phyloP scores from a whole-genome alignment of 2,888 invertebrate genomes.

The Ichneumoninae sp. region DNA sequence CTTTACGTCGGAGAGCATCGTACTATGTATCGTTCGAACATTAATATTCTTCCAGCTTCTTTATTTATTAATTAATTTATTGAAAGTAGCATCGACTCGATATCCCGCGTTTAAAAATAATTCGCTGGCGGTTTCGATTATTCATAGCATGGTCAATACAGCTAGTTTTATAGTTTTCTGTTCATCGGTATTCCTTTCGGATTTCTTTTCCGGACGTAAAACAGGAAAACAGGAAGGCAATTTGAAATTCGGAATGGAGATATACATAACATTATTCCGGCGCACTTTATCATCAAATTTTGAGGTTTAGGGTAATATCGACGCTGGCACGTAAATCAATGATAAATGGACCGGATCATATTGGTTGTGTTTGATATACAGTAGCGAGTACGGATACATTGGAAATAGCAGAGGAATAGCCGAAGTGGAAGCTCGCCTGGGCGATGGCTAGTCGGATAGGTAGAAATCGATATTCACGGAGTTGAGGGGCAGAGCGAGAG shows the following conservation, averaged over 20 bases:
- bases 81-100: not conserved
- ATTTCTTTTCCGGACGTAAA: not conserved
- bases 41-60: not conserved
- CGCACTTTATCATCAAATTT: not conserved
- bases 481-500: not conserved
- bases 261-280: not conserved
- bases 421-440: not conserved
- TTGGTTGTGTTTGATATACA: too few relatives aligned
- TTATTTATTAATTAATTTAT: not conserved
- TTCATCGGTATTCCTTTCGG: not conserved
- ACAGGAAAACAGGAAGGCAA: not conserved
- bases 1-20: not conserved
- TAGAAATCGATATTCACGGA: constrained; percentile 12
- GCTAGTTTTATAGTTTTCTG: not conserved
- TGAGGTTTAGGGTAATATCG: not conserved
- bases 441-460: not conserved
- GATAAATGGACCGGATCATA: too few relatives aligned
- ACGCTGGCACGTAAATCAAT: too few relatives aligned
- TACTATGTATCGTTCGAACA: not conserved
- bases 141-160: not conserved
- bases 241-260: not conserved
- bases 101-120: not conserved
- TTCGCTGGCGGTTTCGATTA: not conserved
- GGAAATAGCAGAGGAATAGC: not conserved
- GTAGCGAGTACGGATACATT: too few relatives aligned